Conservation (phyloP, 2,797 vertebrate genomes). For the Hydrolagus colliei region DNA sequence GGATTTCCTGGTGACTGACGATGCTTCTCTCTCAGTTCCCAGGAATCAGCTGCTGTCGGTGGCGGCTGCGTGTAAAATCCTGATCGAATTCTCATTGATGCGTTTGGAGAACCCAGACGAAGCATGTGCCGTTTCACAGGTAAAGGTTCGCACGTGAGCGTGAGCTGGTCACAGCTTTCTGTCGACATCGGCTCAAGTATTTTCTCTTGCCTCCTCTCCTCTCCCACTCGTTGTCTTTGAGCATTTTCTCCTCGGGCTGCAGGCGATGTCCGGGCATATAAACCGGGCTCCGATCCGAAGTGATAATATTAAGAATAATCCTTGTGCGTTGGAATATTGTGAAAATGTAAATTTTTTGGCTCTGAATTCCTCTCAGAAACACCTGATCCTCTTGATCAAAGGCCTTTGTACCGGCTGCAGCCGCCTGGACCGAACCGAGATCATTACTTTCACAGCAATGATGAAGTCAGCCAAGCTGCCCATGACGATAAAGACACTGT, state of each 20-base stretch:
- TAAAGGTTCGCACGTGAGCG: conserved; percentile 42
- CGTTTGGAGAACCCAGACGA: conserved; percentile 95
- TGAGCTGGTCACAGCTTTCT: not conserved
- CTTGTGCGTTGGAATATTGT: not conserved
- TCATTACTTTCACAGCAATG: conserved; percentile 98
- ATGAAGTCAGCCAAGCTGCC: conserved; percentile 98
- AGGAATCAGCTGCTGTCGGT: conserved; percentile 92
- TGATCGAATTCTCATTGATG: conserved; percentile 92
- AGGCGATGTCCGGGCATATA: not conserved
- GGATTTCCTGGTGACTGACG: not conserved
- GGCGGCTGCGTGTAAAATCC: conserved; percentile 90
- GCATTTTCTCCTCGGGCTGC: not conserved
- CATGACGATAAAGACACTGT: conserved; percentile 94
- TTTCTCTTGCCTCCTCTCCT: not conserved
- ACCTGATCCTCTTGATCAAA: conserved; percentile 96
- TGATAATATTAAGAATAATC: not conserved
- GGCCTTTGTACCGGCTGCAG: conserved; percentile 94
- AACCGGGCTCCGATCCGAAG: not conserved
- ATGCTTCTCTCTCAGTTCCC: conserved; percentile 67
- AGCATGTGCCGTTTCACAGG: conserved; percentile 98
- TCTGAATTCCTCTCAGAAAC: conserved; percentile 64
- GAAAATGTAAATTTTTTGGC: not conserved
- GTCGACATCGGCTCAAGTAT: too few relatives aligned
- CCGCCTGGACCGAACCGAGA: conserved; percentile 92
- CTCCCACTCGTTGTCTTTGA: not conserved